Evolutionary conservation across 2,888 invertebrate genomes (phyloP).

Genomic region (Reticulitermes lucifugus): DNA sequence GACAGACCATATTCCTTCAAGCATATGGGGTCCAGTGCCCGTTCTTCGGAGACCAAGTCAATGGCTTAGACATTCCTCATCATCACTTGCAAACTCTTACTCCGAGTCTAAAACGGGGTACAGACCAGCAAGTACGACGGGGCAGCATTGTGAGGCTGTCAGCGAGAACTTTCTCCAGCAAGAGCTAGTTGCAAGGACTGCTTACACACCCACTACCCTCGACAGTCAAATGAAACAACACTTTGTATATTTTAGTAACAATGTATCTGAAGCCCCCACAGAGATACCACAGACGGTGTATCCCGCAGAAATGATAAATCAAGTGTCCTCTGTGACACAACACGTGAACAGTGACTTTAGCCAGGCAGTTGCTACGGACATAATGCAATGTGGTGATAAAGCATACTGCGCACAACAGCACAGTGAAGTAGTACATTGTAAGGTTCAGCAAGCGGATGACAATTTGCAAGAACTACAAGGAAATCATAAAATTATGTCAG

Average conservation of each 20-base stretch:
- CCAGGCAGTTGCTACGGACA: too few relatives aligned
- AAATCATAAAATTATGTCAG: not conserved
- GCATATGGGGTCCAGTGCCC: constrained; percentile 18
- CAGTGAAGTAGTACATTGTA: not conserved
- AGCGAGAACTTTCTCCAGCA: not conserved
- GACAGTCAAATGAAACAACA: not conserved
- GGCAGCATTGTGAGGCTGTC: constrained; percentile 15
- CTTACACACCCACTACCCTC: not conserved
- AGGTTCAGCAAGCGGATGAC: not conserved
- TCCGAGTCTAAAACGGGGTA: not conserved
- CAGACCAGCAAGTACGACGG: not conserved
- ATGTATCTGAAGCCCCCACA: not conserved
- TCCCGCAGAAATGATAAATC: not conserved
- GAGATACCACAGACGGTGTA: not conserved
- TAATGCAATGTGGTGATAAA: too few relatives aligned
- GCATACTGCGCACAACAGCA: too few relatives aligned
- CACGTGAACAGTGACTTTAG: not conserved
- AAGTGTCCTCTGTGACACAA: not conserved
- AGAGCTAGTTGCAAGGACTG: not conserved
- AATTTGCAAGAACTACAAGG: not conserved
- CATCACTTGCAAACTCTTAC: not conserved
- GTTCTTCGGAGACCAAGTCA: constrained; percentile 4
- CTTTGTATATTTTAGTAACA: not conserved
- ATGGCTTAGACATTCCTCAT: not conserved
- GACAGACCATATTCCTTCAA: not conserved